phyloP scores from a whole-genome alignment of 2,888 invertebrate genomes.

The Drepana falcataria region DNA sequence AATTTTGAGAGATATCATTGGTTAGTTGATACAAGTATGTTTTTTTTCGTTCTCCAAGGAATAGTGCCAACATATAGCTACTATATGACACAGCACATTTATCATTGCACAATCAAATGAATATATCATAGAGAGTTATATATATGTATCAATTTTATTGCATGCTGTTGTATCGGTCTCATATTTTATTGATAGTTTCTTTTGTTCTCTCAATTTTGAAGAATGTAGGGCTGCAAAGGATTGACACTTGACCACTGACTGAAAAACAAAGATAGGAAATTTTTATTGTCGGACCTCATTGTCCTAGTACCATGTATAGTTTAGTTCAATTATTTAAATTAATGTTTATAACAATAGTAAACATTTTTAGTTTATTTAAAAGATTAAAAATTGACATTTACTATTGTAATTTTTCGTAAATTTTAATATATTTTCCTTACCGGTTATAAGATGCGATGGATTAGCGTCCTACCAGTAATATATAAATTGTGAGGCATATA shows the following conservation, averaged over 20 bases:
- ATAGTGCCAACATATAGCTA: slow-evolving; percentile 49
- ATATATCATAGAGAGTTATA: slow-evolving; percentile 49
- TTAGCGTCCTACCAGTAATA: no score
- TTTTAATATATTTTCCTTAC: no score
- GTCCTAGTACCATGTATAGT: background rate
- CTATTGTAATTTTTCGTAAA: no score
- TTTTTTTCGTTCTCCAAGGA: slow-evolving; percentile 23
- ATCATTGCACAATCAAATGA: slow-evolving; percentile 56
- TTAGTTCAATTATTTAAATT: background rate
- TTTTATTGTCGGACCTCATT: background rate
- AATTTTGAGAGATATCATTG: background rate
- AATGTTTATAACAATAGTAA: no score
- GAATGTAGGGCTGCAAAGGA: slow-evolving; percentile 34
- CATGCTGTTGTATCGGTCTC: slow-evolving; percentile 67
- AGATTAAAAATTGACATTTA: no score
- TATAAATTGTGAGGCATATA: no score
- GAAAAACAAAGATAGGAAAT: slow-evolving; percentile 14
- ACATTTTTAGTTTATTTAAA: no score
- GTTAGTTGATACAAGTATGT: slow-evolving; percentile 6
- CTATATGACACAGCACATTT: slow-evolving; percentile 47
- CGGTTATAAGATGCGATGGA: no score
- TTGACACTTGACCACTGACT: slow-evolving; percentile 31
- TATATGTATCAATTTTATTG: slow-evolving; percentile 65
- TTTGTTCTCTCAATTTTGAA: slow-evolving; percentile 23
- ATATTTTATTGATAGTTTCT: slow-evolving; percentile 62